Conservation (phyloP, 1,140 invertebrate genomes). For the Sitobion miscanthi region DNA sequence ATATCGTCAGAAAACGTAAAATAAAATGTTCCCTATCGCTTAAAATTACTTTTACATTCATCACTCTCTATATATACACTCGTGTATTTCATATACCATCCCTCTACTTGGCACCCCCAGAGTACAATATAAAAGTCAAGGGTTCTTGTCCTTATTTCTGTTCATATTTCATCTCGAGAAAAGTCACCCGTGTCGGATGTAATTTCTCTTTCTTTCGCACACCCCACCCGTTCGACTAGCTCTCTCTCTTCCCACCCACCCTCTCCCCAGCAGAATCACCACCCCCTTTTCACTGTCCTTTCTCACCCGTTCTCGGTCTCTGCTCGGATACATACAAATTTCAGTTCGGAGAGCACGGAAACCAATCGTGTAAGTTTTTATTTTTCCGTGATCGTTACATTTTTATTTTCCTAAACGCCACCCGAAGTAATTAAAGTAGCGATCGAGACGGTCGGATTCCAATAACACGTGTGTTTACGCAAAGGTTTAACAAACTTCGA, state of each 20-base stretch:
- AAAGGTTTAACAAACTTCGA: neutral
- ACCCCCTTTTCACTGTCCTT: neutral
- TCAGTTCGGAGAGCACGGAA: neutral
- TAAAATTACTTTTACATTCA: slow-evolving; percentile 33
- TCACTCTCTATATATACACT: neutral
- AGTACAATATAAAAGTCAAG: slow-evolving; percentile 38
- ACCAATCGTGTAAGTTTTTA: neutral
- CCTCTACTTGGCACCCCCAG: neutral
- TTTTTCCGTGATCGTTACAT: neutral
- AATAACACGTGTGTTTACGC: neutral
- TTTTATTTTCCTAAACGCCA: neutral
- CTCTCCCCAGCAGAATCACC: neutral
- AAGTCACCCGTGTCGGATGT: slow-evolving; percentile 13
- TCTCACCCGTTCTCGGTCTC: no score
- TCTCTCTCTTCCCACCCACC: neutral
- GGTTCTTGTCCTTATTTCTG: slow-evolving; percentile 12
- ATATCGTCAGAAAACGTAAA: neutral
- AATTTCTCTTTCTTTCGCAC: neutral
- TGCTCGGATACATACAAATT: neutral
- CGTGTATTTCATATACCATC: neutral
- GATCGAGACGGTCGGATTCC: neutral
- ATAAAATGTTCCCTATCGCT: slow-evolving; percentile 11
- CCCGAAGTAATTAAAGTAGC: neutral
- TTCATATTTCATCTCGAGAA: slow-evolving; percentile 45
- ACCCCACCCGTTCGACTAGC: neutral